Evolutionary conservation across 2,888 invertebrate species (phyloP), one percentile per base, ranked within the genome.

Genomic region (Nyleta sp.): DNA sequence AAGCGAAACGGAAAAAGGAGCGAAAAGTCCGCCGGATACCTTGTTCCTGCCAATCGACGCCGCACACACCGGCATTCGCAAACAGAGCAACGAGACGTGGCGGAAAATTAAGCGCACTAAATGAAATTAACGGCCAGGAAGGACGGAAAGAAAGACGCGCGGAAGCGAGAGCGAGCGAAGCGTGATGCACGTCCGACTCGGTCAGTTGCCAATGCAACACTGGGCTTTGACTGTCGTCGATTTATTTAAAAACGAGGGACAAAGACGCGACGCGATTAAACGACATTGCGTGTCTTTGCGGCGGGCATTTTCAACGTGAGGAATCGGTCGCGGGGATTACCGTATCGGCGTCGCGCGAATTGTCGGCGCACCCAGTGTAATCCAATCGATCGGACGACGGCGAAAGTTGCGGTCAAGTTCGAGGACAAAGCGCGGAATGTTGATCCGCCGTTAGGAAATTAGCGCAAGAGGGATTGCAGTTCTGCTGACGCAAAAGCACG

Each of bases 201-300:
- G 55, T 33, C 62, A 75, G 75, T 75, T 70, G 75, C 62, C 68
- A 68, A 70, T 64, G 70, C 70, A 57, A 70, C 64, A 70, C 76
- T 76, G 76, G 64, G 60, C 74, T 70, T 76, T 44, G 52, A 70
- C 76, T 59, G 60, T 67, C 70, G 64, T 53, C 60, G 74, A 67
- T 74, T 68, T 76, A 76, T 70, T 76, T 70, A 64, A 70, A 64
- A 62, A 62, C 64, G 76, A 70, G 70, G 70, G 64, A 75, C 64
- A 75, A 75, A 62, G 46, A 44, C 48, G 55, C 74, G 55, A 52
- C 64, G 50, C 48, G 42, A 76, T 44, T 52, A 33, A 42, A 50
- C 62, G 64, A 55, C 64, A 44, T 57, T 57, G 68, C 59, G 67
- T 55, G 62, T 53, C 44, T 60, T 46, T 24, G 55, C 46, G 10